Conservation (phyloP, 2,888 invertebrate genomes). For the Stenurella melanura region DNA sequence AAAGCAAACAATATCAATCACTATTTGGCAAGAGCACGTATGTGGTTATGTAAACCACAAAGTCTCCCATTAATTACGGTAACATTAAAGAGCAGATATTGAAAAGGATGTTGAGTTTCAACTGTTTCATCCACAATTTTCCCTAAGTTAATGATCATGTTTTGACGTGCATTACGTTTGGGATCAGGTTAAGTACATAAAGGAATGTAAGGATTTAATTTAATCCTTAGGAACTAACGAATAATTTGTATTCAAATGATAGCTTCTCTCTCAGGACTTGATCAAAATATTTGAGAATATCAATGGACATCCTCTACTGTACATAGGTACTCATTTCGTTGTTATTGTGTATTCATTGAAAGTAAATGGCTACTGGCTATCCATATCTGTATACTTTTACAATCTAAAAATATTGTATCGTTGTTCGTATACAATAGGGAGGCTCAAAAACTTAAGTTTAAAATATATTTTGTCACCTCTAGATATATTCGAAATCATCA, state of each 20-base stretch:
- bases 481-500: no score
- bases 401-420: no score
- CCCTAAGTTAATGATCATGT: constrained; percentile 24
- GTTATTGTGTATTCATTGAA: no score
- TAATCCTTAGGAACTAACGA: background rate
- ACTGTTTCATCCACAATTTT: constrained; percentile 27
- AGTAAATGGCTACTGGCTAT: no score
- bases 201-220: constrained; percentile 1
- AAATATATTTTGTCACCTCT: no score
- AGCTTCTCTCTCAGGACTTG: no score
- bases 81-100: constrained; percentile 19
- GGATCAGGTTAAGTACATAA: background rate
- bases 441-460: no score
- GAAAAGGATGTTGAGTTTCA: constrained; percentile 28
- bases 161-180: constrained; percentile 2
- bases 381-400: no score
- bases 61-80: constrained; percentile 18
- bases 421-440: no score
- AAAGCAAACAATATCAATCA: constrained; percentile 27
- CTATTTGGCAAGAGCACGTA: constrained; percentile 19
- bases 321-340: no score
- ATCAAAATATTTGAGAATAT: no score
- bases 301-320: no score
- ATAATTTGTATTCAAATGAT: constrained; percentile 4
- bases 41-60: constrained; percentile 27